Base-by-base conservation (phyloP, 1,140 invertebrate species). In the Rhynchophorus ferrugineus region DNA sequence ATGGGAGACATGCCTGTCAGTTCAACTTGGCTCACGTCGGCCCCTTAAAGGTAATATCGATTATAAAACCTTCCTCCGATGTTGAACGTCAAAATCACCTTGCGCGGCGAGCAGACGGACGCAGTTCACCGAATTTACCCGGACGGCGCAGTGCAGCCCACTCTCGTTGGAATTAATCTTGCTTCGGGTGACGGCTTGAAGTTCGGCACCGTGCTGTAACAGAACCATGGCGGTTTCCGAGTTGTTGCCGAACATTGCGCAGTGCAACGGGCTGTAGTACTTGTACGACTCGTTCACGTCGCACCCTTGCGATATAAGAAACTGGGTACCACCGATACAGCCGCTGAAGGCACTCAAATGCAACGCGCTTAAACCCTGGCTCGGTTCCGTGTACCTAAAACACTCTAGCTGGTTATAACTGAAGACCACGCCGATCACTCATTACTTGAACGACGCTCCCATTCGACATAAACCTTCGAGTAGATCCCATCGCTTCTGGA, bases 161-260 rank as follows among this genome's bases (percentile, higher is more conserved):
- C 82, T 84, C 57, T 87, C 85, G 58, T 84, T 81, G 58, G 78
- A 79, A 61, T 81, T 81, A 29, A 75, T 74, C 54, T 77, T 78
- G 49, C 53, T 71, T 57, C 69, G 73, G 58, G 73, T 80, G 3
- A 68, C 54, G 22, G 69, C 62, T 21, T 69, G 57, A 43, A 79
- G 76, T 59, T 75, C 75, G 16, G 82, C 78, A 5, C 82, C 82
- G 42, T 78, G 76, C 16, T 79, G 78, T 37, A 88, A 73, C 21
- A 89, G 74, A 50, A 85, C 74, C 67, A 81, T 80, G 43, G 83
- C 79, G 6, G 84, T 83, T 62, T 84, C 81, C 3, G 78, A 71
- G 33, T 83, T 82, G 64, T 88, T 84, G 1, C 85, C 85, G 63
- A 88, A 85, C 19, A 86, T 85, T 5, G 87, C 85, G 61, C 84